Evolutionary conservation across 1,140 invertebrate species (phyloP), one percentile per base, ranked within the genome.

Genomic region (Maconellicoccus hirsutus): DNA sequence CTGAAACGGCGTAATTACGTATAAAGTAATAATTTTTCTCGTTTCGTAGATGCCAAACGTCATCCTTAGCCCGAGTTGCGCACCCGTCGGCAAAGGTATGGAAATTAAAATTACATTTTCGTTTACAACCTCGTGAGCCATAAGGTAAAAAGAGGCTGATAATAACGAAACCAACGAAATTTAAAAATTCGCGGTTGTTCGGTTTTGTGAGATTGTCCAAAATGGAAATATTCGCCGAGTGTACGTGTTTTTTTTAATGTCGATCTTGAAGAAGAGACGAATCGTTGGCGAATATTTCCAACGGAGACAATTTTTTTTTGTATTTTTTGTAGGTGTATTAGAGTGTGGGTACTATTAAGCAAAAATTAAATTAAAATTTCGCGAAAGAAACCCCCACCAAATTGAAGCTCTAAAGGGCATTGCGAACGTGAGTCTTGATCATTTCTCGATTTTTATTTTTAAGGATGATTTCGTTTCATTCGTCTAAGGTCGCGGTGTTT

Each of bases 11-110:
- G 19, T 23, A 74, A 29, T 25, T 14, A 26, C 39, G 19, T 59
- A 70, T n/a, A 16, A 22, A 22, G n/a, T 27, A 52, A 61, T 70
- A 2, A 69, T 27, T 71, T 71, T 70, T 71, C 38, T 74, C 70
- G 72, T 69, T 73, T 78, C 77, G 39, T 72, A 80, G 79, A 77
- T 88, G 71, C 85, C 89, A 4, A 87, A 87, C 59, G 84, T 86
- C 71, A 84, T 89, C 73, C 78, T 90, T 4, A 89, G 86, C 79
- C 88, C 89, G 23, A 84, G 82, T 75, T 85, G 84, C 76, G 81
- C 83, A 70, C 81, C 85, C 3, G 87, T 88, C 71, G 89, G 91
- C 79, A 86, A 88, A 81, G 89, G 89, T 90, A 80, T 79, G 74
- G 22, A 27, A 73, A 71, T n/a, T n/a, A n/a, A n/a, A n/a, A n/a